phyloP scores from a whole-genome alignment of 1,140 invertebrate species.

The Centruroides vittatus region DNA sequence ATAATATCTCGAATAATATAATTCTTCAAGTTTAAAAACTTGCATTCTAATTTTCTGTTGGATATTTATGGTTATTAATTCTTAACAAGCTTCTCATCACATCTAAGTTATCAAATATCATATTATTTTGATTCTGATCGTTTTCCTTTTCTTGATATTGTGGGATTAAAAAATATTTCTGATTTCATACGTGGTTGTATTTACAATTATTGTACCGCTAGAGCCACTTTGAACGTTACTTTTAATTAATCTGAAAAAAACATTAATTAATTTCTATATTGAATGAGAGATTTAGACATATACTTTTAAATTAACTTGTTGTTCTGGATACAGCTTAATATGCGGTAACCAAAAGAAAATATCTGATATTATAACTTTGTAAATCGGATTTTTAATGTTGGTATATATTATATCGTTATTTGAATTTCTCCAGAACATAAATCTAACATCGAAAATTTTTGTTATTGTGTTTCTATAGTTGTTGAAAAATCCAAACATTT shows the following conservation, averaged over 20 bases:
- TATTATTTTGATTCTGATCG: too few species aligned
- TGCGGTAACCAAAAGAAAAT: background rate
- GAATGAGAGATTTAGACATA: background rate
- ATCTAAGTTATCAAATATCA: too few species aligned
- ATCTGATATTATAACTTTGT: background rate
- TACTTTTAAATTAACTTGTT: background rate
- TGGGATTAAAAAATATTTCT: background rate
- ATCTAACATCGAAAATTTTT: background rate
- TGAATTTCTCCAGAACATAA: background rate
- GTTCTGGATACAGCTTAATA: background rate
- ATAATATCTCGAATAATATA: too few species aligned
- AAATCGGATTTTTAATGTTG: background rate
- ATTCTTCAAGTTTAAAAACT: too few species aligned
- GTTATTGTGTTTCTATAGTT: constrained; percentile 2
- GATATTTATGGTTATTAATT: too few species aligned
- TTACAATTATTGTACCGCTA: background rate
- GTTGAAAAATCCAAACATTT: constrained; percentile 2
- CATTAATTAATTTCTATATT: background rate
- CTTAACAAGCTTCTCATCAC: too few species aligned
- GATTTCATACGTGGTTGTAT: constrained; percentile 4
- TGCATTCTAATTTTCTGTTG: too few species aligned
- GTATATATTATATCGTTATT: background rate
- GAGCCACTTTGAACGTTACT: background rate
- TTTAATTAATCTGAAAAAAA: background rate
- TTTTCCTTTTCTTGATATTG: constrained; percentile 1